Conservation (phyloP, 2,113 vertebrate species). For the Anolis carolinensis region DNA sequence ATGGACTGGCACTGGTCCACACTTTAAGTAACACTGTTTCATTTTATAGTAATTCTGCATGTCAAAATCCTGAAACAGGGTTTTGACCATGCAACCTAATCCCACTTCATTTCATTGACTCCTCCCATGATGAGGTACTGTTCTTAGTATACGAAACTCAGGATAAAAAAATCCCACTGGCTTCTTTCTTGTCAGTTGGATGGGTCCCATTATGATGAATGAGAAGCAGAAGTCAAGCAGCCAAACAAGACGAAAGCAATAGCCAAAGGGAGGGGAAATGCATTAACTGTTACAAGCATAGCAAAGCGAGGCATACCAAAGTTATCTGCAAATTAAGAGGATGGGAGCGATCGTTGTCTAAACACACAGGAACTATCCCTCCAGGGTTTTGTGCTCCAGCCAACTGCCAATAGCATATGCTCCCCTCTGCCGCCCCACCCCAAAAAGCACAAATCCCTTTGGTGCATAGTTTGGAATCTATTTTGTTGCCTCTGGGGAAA, state of each 20-base stretch:
- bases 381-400: constrained; percentile 35
- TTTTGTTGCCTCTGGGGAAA: not conserved
- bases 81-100: not conserved
- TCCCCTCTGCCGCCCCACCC: not conserved
- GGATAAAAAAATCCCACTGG: constrained; percentile 1
- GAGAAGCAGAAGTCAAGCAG: constrained; percentile 18
- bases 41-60: not conserved
- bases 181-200: constrained; percentile 1
- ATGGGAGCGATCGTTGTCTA: constrained; percentile 14
- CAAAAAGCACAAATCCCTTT: not conserved
- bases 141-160: not conserved
- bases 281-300: constrained; percentile 13
- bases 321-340: constrained; percentile 43
- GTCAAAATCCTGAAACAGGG: constrained; percentile 3
- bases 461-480: constrained; percentile 11
- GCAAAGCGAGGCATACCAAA: constrained; percentile 35
- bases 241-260: constrained; percentile 14
- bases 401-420: constrained; percentile 24
- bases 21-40: not conserved
- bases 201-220: not conserved
- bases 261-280: not conserved
- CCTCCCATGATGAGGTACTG: not conserved
- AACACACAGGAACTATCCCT: constrained; percentile 36
- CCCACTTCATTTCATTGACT: not conserved
- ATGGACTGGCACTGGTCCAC: too few species aligned